Evolutionary conservation across 2,797 vertebrate genomes (phyloP).

Genomic region (Poeciliopsis presidionis): DNA sequence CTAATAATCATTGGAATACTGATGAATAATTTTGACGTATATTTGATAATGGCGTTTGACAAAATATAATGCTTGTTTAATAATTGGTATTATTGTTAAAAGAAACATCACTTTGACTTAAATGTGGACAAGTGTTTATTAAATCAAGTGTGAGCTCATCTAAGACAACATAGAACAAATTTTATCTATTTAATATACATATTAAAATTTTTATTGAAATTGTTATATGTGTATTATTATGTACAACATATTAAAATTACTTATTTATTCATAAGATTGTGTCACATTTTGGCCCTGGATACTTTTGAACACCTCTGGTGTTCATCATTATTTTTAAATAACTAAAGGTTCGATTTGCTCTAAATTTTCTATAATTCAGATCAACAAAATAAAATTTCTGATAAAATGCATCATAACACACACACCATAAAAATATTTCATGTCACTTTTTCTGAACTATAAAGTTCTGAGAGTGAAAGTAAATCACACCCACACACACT

Average conservation of each 20-base stretch:
- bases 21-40: background rate
- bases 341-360: background rate
- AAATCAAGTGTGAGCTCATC: background rate
- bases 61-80: background rate
- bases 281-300: background rate
- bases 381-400: background rate
- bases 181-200: background rate
- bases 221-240: background rate
- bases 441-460: background rate
- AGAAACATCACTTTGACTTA: background rate
- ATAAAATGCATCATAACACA: background rate
- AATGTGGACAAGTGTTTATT: background rate
- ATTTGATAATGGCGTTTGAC: background rate
- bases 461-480: background rate
- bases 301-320: background rate
- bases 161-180: background rate
- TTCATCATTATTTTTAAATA: background rate
- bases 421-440: background rate
- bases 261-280: background rate
- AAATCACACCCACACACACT: constrained; percentile 50
- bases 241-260: background rate
- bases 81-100: background rate
- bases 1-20: background rate
- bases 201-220: background rate
- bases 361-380: background rate